These are phyloP conservation scores for Lanius ludovicianus DNA, from an alignment of 2,113 vertebrate species.

Conservation along the genomic window DNA sequence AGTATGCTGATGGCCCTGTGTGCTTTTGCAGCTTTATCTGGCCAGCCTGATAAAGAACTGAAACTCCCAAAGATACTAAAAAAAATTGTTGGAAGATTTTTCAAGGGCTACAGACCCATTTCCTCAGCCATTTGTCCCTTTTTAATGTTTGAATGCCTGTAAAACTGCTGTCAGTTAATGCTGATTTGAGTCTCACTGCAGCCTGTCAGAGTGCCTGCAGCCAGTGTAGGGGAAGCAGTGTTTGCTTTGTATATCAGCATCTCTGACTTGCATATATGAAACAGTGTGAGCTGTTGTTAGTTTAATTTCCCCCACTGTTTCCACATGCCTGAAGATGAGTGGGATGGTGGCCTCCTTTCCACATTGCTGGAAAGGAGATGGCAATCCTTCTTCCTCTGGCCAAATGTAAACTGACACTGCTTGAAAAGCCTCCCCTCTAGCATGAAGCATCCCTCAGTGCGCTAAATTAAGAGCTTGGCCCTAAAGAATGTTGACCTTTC, in stretches of 20 bases:
- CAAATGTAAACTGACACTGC: background rate
- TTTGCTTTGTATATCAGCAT: background rate
- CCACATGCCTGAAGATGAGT: conserved; percentile 25
- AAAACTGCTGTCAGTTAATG: background rate
- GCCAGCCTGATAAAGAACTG: too few relatives aligned
- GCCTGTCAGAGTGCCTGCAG: background rate
- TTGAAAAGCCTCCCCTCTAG: background rate
- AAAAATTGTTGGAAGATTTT: background rate
- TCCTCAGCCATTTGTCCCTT: background rate
- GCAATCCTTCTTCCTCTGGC: background rate
- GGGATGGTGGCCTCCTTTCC: conserved; percentile 48
- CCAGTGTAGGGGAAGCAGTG: background rate
- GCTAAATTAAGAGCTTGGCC: background rate
- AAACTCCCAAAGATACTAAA: background rate
- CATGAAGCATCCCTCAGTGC: background rate
- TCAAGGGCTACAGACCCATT: background rate
- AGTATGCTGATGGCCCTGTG: background rate
- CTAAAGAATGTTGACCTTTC: conserved; percentile 10
- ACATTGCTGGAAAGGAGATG: conserved; percentile 10
- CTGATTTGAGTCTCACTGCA: background rate
- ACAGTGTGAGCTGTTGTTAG: background rate
- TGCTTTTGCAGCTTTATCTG: background rate
- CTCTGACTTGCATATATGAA: background rate
- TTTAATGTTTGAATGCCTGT: background rate
- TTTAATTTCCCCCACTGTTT: conserved; percentile 37